phyloP scores from a whole-genome alignment of 2,113 vertebrate species.

The Microcebus murinus region DNA sequence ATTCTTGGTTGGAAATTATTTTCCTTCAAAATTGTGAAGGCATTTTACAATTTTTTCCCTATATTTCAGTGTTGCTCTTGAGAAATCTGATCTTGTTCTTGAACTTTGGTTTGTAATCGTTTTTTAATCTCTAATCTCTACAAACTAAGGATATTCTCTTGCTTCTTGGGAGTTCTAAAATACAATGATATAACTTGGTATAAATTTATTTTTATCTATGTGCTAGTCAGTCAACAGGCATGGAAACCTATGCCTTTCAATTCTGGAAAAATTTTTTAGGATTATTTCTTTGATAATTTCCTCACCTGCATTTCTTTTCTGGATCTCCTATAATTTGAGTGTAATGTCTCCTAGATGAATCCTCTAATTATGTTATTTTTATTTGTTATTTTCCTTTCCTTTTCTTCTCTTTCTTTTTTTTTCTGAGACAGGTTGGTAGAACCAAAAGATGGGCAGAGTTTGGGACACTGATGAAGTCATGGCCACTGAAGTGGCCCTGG shows the following conservation, averaged over 20 bases:
- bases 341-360: neutral
- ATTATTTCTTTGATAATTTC: neutral
- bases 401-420: too few species aligned
- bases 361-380: neutral
- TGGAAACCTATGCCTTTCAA: neutral
- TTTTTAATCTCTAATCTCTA: neutral
- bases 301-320: neutral
- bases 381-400: neutral
- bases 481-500: neutral
- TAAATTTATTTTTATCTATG: neutral
- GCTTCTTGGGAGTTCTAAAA: neutral
- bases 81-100: neutral
- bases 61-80: neutral
- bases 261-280: neutral
- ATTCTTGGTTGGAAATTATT: neutral
- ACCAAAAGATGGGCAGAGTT: neutral
- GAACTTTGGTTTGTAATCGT: neutral
- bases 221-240: neutral
- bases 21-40: neutral
- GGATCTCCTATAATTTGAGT: neutral
- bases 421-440: neutral
- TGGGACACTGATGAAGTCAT: neutral
- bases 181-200: neutral
- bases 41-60: neutral
- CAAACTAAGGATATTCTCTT: neutral